phyloP scores from a whole-genome alignment of 2,797 vertebrate genomes.

The Anguilla anguilla region DNA sequence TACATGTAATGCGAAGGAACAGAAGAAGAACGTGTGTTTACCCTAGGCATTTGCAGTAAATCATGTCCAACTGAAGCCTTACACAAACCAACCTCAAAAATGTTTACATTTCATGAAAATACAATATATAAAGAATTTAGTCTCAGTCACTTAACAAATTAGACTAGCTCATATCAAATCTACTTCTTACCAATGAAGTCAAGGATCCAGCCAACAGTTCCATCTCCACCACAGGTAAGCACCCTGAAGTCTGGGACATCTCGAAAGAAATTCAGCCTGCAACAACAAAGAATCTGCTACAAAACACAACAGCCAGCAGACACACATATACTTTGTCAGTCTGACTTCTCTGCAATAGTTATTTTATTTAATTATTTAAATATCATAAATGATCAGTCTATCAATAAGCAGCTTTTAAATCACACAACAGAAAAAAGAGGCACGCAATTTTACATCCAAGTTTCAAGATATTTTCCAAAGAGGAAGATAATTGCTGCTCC shows the following conservation, averaged over 20 bases:
- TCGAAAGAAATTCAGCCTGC: constrained; percentile 91
- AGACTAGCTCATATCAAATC: neutral
- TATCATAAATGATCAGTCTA: neutral
- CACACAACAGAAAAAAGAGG: neutral
- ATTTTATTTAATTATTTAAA: neutral
- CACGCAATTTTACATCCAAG: neutral
- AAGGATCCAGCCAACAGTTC: constrained; percentile 94
- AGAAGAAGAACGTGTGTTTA: too few relatives aligned
- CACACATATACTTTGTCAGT: neutral
- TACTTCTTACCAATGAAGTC: constrained; percentile 88
- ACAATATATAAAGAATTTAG: neutral
- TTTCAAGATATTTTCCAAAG: neutral
- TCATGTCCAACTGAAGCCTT: neutral
- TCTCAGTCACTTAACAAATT: neutral
- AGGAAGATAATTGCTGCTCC: neutral
- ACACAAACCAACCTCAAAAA: neutral
- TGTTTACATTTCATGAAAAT: neutral
- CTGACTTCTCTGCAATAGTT: neutral
- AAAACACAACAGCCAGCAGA: neutral
- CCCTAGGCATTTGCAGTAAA: too few relatives aligned
- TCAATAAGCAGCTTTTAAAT: neutral
- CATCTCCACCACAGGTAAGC: constrained; percentile 88
- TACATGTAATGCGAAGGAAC: too few relatives aligned
- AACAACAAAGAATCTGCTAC: constrained; percentile 37
- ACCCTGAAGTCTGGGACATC: constrained; percentile 89